Conservation (phyloP, 2,888 invertebrate genomes). For the Megastigmus dorsalis region DNA sequence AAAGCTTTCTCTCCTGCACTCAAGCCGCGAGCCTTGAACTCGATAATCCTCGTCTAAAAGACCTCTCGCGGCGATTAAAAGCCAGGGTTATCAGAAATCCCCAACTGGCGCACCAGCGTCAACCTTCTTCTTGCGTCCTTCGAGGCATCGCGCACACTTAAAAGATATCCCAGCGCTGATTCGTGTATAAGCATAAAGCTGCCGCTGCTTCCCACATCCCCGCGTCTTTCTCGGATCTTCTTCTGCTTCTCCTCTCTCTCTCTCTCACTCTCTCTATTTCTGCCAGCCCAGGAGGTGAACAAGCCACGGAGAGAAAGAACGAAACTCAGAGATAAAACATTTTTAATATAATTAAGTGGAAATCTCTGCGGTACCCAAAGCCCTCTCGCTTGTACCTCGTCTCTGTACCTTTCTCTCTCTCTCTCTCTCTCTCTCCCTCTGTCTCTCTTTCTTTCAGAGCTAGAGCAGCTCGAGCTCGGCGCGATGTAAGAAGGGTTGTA, state of each 20-base stretch:
- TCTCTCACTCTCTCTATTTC: too few species aligned
- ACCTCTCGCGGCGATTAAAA: slow-evolving; percentile 28
- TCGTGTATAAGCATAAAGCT: slow-evolving; percentile 27
- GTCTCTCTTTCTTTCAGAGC: slow-evolving; percentile 61
- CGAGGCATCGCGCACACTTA: slow-evolving; percentile 10
- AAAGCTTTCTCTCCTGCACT: too few species aligned
- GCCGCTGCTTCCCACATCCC: too few species aligned
- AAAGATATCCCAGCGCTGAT: slow-evolving; percentile 25
- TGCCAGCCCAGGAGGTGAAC: too few species aligned
- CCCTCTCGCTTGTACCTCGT: slow-evolving; percentile 54
- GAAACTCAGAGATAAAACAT: slow-evolving; percentile 62
- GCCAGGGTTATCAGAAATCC: slow-evolving; percentile 39
- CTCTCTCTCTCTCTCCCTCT: slow-evolving; percentile 57
- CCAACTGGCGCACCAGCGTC: background rate
- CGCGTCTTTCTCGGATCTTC: background rate
- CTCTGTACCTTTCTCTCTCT: slow-evolving; percentile 27
- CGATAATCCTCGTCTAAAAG: slow-evolving; percentile 16
- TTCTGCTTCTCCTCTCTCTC: background rate
- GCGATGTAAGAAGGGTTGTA: slow-evolving; percentile 75
- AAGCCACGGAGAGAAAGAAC: slow-evolving; percentile 46
- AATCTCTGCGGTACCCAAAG: slow-evolving; percentile 69
- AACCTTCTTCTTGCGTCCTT: background rate
- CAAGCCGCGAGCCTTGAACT: too few species aligned
- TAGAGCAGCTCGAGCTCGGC: slow-evolving; percentile 59
- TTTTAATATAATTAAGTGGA: slow-evolving; percentile 74